Evolutionary conservation across 2,113 vertebrate species (phyloP).

Genomic region (Cardinalis cardinalis): DNA sequence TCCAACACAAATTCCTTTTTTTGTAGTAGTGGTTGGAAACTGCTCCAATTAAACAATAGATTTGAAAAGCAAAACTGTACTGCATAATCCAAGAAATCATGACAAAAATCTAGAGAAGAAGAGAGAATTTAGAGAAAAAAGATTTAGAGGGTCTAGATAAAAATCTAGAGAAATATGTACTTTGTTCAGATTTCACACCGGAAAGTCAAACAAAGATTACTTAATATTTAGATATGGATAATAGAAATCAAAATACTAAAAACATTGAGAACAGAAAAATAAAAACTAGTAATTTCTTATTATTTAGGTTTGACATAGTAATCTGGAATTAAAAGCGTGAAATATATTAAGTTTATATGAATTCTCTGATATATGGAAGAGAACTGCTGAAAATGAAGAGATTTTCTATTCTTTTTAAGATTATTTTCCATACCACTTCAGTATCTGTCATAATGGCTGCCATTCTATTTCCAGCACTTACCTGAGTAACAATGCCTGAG

Average conservation of each 20-base stretch:
- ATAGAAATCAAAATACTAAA: constrained; percentile 53
- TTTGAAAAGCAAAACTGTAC: background rate
- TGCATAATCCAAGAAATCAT: background rate
- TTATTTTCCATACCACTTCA: background rate
- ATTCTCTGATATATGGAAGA: background rate
- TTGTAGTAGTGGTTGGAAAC: background rate
- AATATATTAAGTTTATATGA: background rate
- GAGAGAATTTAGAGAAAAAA: background rate
- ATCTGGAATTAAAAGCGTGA: background rate
- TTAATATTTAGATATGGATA: constrained; percentile 55
- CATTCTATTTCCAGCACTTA: background rate
- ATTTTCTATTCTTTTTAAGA: background rate
- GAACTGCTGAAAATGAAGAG: background rate
- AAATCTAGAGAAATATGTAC: background rate
- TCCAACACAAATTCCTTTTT: background rate
- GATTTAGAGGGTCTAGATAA: background rate
- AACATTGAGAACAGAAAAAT: background rate
- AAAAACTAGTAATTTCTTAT: constrained; percentile 32
- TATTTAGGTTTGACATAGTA: constrained; percentile 32
- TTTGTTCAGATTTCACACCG: constrained; percentile 41
- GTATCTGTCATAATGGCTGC: background rate
- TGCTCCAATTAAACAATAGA: background rate
- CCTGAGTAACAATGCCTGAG: background rate
- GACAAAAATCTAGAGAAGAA: background rate
- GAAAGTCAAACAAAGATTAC: constrained; percentile 40